phyloP scores from a whole-genome alignment of 2,113 vertebrate species.

The Clupea harengus region DNA sequence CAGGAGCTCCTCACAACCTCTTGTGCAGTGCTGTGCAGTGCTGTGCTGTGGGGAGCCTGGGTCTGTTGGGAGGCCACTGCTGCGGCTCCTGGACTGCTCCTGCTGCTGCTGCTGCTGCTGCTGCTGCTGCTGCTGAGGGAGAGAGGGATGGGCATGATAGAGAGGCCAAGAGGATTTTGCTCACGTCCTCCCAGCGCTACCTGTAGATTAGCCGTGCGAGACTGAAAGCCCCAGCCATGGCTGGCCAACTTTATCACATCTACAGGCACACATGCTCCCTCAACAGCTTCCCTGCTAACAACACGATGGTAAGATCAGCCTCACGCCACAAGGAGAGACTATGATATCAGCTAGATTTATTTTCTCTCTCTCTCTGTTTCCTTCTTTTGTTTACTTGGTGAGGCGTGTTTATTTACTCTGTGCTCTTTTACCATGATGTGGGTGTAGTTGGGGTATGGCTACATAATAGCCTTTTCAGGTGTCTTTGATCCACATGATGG shows the following conservation, averaged over 20 bases:
- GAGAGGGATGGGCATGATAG: conserved; percentile 43
- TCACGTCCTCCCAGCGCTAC: conserved; percentile 36
- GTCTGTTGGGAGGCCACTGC: background rate
- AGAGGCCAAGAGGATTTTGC: background rate
- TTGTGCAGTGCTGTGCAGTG: conserved; percentile 54
- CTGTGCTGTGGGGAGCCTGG: background rate
- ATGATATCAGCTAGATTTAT: background rate
- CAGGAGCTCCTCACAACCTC: conserved; percentile 47
- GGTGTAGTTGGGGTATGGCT: too few relatives aligned
- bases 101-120: conserved; percentile 48
- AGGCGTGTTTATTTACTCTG: background rate
- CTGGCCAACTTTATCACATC: conserved; percentile 64
- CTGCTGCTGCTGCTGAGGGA: conserved; percentile 32
- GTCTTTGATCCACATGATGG: too few relatives aligned
- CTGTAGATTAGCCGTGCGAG: conserved; percentile 46
- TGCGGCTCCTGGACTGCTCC: conserved; percentile 49
- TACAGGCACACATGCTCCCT: conserved; percentile 67
- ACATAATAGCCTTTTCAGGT: too few relatives aligned
- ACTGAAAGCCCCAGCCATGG: conserved; percentile 48
- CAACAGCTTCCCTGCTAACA: conserved; percentile 63
- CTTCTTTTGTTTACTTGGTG: background rate
- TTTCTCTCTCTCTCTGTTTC: background rate
- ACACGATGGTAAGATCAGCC: conserved; percentile 61
- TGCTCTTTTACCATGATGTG: too few relatives aligned
- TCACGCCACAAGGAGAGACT: background rate